Evolutionary conservation across 2,113 vertebrate genomes (phyloP), one percentile per base, ranked within the genome.

Genomic region (Etheostoma cragini): DNA sequence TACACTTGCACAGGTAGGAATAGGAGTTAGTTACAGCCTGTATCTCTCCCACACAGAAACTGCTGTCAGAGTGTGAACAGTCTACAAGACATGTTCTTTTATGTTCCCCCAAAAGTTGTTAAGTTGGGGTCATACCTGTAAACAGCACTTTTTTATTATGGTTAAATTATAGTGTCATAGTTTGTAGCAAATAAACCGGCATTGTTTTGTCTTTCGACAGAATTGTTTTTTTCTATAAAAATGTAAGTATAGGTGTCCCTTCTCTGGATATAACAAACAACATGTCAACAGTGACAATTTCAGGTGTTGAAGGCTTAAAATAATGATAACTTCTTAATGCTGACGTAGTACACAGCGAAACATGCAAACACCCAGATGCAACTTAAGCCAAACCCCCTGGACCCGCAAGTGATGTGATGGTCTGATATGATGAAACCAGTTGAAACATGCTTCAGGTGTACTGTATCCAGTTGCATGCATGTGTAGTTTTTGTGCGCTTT

Each of bases 361-460:
- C 62, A 86, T 46, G 72, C 62, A 77, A 75, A 71, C 83, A 80
- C 61, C 56, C 53, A 65, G 52, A 84, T 76, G 47, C 62, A 80
- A 56, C 46, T 62, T 19, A 67, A 68, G 49, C 75, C 85, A 78
- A 83, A 88, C 80, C 88, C 74, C 81, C 75, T 67, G 77, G 81
- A 87, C 76, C 77, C 78, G 53, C 72, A 85, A 91, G 83, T 53
- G 22, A 66, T 61, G 72, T 24, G 76, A 66, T 65, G 72, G 54
- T 91, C 70, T 69, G 79, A 87, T 87, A 87, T 92, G 92, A 91
- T 85, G 87, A 88, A 90, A 92, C 88, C 69, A 76, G 49, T 58
- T 85, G 93, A 87, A 94, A 94, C 83, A 72, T 14, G 74, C 83
- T 89, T 77, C 87, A 90, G 90, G 87, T 93, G 76, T 68, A 71